Evolutionary conservation across 1,140 invertebrate species (phyloP), one percentile per base, ranked within the genome.

Genomic region (Camponotus pennsylvanicus): DNA sequence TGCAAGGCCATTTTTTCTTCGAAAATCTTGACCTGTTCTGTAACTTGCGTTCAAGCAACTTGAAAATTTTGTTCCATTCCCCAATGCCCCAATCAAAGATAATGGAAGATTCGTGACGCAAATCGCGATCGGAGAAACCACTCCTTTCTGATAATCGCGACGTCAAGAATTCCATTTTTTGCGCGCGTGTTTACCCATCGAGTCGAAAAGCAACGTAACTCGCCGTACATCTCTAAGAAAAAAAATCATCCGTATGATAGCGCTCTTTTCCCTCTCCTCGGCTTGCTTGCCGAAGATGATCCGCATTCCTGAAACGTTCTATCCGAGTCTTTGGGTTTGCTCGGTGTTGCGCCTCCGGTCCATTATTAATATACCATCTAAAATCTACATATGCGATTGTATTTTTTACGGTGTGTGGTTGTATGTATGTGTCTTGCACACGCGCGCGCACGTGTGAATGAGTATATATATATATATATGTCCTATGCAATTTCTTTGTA

Each of bases 171-270:
- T 67, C 75, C 67, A n/a, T 84, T 75, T 52, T 52, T 61, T 18
- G n/a, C 71, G 63, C 32, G n/a, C 21, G 49, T 63, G n/a, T 37
- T 42, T 52, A 88, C 94, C 94, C 93, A 89, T 89, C 76, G 91
- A 95, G 93, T 95, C 94, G 92, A 93, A 94, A 94, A 93, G 86
- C 91, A 95, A 95, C 94, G 94, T 95, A 95, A 95, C 94, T 92
- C 89, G 90, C 92, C 90, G 66, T 92, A 71, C 80, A 92, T 93
- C 88, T 91, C 90, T 70, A 84, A 86, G 89, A 90, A 83, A 91
- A 90, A 77, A 89, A 77, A 89, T 79, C 86, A 52, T 76, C 75
- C 83, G 37, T 71, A 15, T 85, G 57, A 57, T 27, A 64, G 75
- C 37, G 40, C 27, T 55, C 52, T 69, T 40, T 40, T 61, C 66